Evolutionary conservation across 2,888 invertebrate species (phyloP).

Genomic region (Chymomyza fuscimana): DNA sequence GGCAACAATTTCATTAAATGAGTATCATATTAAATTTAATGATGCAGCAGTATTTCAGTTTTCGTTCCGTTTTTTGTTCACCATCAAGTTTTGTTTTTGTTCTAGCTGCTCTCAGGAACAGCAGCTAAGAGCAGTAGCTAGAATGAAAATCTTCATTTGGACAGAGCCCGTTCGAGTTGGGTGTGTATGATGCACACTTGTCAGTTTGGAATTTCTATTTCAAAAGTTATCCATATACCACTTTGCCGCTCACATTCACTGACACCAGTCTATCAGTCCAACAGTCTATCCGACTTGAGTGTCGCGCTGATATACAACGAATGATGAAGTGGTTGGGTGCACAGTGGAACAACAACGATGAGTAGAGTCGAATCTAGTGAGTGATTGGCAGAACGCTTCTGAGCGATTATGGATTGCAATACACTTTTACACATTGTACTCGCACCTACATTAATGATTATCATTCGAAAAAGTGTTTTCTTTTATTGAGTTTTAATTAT

Average conservation of each 20-base stretch:
- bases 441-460: conserved; percentile 39
- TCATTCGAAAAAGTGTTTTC: conserved; percentile 27
- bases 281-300: conserved; percentile 2
- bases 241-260: conserved; percentile 18
- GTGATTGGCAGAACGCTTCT: conserved; percentile 60
- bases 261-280: not conserved
- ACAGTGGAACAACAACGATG: conserved; percentile 7
- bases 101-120: conserved; percentile 49
- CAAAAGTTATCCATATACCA: conserved; percentile 64
- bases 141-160: conserved; percentile 54
- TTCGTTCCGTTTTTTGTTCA: conserved; percentile 67
- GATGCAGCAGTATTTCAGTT: conserved; percentile 81
- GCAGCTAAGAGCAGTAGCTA: conserved; percentile 13
- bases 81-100: conserved; percentile 51
- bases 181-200: conserved; percentile 54
- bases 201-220: conserved; percentile 69
- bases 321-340: conserved; percentile 32
- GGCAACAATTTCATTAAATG: conserved; percentile 81
- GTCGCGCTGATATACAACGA: not conserved
- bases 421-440: conserved; percentile 53
- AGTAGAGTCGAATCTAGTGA: conserved; percentile 45
- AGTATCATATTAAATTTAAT: conserved; percentile 81
- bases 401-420: conserved; percentile 72
- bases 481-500: conserved; percentile 58
- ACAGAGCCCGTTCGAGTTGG: not conserved